Conservation (phyloP, 2,113 vertebrate genomes). For the Sebastes fasciatus region DNA sequence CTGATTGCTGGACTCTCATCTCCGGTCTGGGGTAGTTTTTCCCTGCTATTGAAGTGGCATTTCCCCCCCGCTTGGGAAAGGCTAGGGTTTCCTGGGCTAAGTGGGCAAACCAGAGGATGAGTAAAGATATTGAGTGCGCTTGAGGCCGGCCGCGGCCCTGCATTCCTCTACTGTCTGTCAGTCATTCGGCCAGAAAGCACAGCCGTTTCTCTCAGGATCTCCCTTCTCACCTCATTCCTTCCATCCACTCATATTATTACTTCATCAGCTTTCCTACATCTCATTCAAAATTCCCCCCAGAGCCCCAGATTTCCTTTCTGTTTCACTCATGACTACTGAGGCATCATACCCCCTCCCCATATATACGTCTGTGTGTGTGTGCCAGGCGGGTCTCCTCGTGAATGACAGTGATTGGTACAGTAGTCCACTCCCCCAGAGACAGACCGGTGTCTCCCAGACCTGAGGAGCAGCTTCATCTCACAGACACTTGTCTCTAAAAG, state of each 20-base stretch:
- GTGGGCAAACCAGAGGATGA: conserved; percentile 68
- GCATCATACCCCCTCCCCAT: neutral
- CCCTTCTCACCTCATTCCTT: conserved; percentile 44
- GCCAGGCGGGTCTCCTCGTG: conserved; percentile 20
- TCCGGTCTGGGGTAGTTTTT: conserved; percentile 48
- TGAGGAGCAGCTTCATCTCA: conserved; percentile 37
- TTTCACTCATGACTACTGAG: neutral
- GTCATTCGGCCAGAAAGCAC: conserved; percentile 38
- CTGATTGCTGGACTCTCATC: conserved; percentile 64
- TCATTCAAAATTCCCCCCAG: conserved; percentile 20
- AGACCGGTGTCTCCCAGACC: conserved; percentile 33
- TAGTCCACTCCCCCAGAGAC: conserved; percentile 36
- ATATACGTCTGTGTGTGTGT: conserved; percentile 8
- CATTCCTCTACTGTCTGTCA: conserved; percentile 65
- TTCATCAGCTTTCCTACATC: conserved; percentile 28
- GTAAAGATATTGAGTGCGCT: conserved; percentile 53
- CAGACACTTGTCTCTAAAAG: conserved; percentile 50
- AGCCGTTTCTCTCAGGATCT: conserved; percentile 32
- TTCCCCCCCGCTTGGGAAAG: conserved; percentile 54
- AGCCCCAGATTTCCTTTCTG: conserved; percentile 33
- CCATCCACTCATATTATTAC: conserved; percentile 18
- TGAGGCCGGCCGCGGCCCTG: conserved; percentile 21
- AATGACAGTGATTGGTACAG: conserved; percentile 58
- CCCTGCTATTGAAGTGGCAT: conserved; percentile 65
- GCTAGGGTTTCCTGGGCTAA: conserved; percentile 72